Conservation (phyloP, 2,888 invertebrate genomes). For the Margaritifera margaritifera region DNA sequence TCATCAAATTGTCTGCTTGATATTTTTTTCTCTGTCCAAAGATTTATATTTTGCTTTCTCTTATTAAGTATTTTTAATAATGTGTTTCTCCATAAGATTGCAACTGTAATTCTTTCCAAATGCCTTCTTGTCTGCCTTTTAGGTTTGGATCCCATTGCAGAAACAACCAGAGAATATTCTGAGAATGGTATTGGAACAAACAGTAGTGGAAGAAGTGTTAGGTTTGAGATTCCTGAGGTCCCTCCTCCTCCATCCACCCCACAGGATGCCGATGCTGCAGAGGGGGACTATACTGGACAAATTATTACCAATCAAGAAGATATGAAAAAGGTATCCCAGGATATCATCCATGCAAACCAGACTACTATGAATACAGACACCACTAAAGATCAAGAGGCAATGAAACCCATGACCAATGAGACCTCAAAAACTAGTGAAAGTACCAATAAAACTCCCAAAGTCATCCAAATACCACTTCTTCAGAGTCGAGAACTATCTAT, state of each 20-base stretch:
- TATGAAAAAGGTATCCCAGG: slow-evolving; percentile 24
- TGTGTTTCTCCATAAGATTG: too few relatives aligned
- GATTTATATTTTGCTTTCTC: too few relatives aligned
- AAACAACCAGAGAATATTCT: slow-evolving; percentile 25
- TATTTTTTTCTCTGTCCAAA: too few relatives aligned
- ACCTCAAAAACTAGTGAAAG: too few relatives aligned
- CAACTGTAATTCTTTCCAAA: not conserved
- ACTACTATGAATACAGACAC: slow-evolving; percentile 30
- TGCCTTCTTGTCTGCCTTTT: slow-evolving; percentile 8
- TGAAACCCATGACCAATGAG: too few relatives aligned
- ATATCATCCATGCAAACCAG: slow-evolving; percentile 34
- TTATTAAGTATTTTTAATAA: too few relatives aligned
- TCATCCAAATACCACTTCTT: not conserved
- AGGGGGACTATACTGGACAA: slow-evolving; percentile 22
- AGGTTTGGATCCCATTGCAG: slow-evolving; percentile 52
- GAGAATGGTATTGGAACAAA: slow-evolving; percentile 29
- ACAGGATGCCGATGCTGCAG: slow-evolving; percentile 26
- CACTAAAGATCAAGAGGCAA: slow-evolving; percentile 16
- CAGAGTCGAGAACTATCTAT: slow-evolving; percentile 32
- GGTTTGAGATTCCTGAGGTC: slow-evolving; percentile 42
- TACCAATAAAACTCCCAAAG: too few relatives aligned
- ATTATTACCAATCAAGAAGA: slow-evolving; percentile 3
- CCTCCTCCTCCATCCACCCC: slow-evolving; percentile 49
- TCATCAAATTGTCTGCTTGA: too few relatives aligned
- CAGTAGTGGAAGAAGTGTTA: slow-evolving; percentile 38